Evolutionary conservation across 64 coral and sea anemone genomes (phyloP).

Genomic region (Montipora efflorescens): DNA sequence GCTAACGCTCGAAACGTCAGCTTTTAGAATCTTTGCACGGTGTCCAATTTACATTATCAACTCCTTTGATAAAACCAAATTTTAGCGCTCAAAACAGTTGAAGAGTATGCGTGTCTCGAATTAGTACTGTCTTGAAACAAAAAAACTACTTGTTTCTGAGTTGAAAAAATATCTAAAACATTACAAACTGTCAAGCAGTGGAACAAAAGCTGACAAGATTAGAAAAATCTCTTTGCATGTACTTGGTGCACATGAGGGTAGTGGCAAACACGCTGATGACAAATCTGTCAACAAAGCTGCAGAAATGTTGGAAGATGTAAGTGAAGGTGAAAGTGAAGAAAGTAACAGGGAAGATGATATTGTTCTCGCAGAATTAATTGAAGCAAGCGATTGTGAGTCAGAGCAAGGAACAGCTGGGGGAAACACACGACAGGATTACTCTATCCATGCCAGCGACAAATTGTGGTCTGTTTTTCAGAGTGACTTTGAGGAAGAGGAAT

Average conservation of each 20-base stretch:
- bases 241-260: background rate
- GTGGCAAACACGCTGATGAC: background rate
- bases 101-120: conserved; percentile 7
- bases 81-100: no score
- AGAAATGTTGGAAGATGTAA: background rate
- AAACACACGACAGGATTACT: background rate
- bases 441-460: background rate
- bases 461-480: conserved; percentile 4
- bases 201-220: conserved; percentile 14
- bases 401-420: background rate
- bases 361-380: background rate
- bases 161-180: conserved; percentile 12
- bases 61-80: no score
- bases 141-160: conserved; percentile 35
- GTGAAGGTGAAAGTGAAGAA: conserved; percentile 11
- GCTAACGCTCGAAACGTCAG: no score
- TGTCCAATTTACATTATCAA: no score
- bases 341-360: background rate
- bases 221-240: conserved; percentile 30
- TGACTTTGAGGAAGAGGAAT: conserved; percentile 11
- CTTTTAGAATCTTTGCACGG: no score
- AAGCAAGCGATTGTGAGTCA: background rate
- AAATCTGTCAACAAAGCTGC: background rate
- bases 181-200: background rate
- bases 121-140: background rate